A percentile compares a stretch with the other conserved stretches of the same genome.
Conservation (phyloP, 2,113 vertebrate genomes). For the Scolopax mira region DNA sequence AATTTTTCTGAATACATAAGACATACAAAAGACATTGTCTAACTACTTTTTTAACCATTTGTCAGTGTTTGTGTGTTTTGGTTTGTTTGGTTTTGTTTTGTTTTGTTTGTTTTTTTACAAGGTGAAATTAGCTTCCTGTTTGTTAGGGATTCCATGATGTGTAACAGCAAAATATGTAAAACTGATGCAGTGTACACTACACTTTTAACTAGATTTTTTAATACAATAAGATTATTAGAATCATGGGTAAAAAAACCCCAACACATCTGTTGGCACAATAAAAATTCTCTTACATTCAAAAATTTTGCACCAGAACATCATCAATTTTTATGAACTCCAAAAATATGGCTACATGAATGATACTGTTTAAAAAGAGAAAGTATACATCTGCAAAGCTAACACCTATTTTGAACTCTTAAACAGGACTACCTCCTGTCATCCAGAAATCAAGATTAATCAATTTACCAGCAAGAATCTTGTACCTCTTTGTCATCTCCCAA, state of each 20-base stretch:
- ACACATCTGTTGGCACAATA: background rate
- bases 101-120: background rate
- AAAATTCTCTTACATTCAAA: background rate
- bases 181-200: background rate
- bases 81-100: no score
- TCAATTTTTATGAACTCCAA: background rate
- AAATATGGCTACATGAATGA: background rate
- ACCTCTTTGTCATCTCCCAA: background rate
- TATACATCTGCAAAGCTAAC: background rate
- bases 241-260: rapidly evolving
- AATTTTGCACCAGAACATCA: background rate
- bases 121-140: background rate
- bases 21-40: background rate
- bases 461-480: background rate
- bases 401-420: background rate
- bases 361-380: background rate
- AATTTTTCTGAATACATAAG: background rate
- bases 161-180: background rate
- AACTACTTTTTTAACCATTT: background rate
- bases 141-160: background rate
- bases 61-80: background rate
- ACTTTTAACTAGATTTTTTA: background rate
- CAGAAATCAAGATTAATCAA: background rate
- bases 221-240: background rate
- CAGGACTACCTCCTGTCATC: background rate